These are phyloP conservation scores for Invenusta paracnida DNA, from an alignment of 2,888 invertebrate genomes.

Conservation along the genomic window DNA sequence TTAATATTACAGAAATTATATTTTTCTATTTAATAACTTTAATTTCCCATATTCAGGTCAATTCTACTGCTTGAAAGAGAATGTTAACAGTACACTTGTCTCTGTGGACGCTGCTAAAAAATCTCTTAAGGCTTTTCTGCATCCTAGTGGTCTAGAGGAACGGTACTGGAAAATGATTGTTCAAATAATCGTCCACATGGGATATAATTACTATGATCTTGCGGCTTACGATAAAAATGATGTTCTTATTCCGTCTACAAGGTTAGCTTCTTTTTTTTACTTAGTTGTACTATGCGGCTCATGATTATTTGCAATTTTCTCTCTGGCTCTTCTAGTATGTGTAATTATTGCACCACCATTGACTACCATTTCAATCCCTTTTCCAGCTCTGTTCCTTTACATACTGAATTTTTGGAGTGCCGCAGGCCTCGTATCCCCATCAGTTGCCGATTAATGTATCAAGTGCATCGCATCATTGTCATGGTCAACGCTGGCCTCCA, in stretches of 20 bases:
- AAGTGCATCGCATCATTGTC: not conserved
- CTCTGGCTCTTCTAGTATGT: too few species aligned
- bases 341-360: too few species aligned
- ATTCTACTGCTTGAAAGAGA: not conserved
- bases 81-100: not conserved
- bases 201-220: not conserved
- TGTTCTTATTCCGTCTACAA: not conserved
- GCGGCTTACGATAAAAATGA: not conserved
- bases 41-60: too few species aligned
- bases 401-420: not conserved
- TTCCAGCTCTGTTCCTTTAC: too few species aligned
- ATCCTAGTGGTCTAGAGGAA: not conserved
- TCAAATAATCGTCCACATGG: not conserved
- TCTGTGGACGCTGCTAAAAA: not conserved
- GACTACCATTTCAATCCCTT: too few species aligned
- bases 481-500: not conserved
- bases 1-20: too few species aligned
- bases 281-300: too few species aligned
- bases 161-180: not conserved
- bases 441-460: not conserved
- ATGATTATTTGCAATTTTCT: too few species aligned
- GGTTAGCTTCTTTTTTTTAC: not conserved
- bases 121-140: not conserved
- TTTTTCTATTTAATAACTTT: too few species aligned
- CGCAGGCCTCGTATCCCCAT: not conserved